Evolutionary conservation across 2,797 vertebrate species (phyloP).

Genomic region (Oreonectes daqikongensis): DNA sequence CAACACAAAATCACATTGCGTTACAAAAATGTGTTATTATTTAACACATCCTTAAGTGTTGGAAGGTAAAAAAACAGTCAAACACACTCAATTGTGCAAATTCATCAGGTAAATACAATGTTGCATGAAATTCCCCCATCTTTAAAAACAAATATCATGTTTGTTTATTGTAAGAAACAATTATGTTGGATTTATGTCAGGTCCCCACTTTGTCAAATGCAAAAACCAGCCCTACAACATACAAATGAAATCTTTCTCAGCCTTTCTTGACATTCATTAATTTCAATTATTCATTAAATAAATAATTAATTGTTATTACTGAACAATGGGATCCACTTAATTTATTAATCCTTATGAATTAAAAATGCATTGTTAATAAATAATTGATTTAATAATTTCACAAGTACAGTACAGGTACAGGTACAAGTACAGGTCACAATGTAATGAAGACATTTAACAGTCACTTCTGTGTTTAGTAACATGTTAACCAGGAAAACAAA

Average conservation of each 20-base stretch:
- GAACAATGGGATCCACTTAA: background rate
- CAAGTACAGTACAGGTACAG: too few relatives aligned
- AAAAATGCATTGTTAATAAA: background rate
- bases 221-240: too few relatives aligned
- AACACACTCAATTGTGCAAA: too few relatives aligned
- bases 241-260: background rate
- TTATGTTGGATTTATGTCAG: background rate
- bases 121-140: too few relatives aligned
- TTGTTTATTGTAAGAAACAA: too few relatives aligned
- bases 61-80: too few relatives aligned
- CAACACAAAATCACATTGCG: too few relatives aligned
- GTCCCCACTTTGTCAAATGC: background rate
- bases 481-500: background rate
- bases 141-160: too few relatives aligned
- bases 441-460: background rate
- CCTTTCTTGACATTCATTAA: background rate
- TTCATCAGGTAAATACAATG: too few relatives aligned
- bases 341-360: background rate
- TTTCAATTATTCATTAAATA: background rate
- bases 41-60: too few relatives aligned
- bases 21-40: too few relatives aligned
- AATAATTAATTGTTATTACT: background rate
- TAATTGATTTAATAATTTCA: background rate
- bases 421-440: background rate
- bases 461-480: background rate